Evolutionary conservation across 1,140 invertebrate species (phyloP), one percentile per base, ranked within the genome.

Genomic region (Drepana arcuata): DNA sequence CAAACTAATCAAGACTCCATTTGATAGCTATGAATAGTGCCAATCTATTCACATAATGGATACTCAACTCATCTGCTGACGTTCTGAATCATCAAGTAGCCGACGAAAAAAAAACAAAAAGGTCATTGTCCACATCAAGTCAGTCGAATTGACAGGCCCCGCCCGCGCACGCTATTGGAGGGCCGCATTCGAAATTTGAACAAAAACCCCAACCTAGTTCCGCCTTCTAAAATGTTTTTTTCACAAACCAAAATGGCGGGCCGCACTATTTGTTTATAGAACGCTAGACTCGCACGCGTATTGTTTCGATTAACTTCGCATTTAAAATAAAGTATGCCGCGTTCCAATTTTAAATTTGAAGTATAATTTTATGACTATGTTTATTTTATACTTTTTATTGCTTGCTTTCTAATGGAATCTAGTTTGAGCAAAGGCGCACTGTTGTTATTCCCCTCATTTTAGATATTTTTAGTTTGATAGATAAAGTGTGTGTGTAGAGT

Each of bases 151-250:
- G 75, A 71, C 57, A 66, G 57, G 70, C 72, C 54, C 70, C 75
- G 72, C 72, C 75, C 72, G 72, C 75, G 64, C 68, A 49, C 62
- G 70, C 71, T 24, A 80, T 80, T 80, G 75, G 75, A 72, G 64
- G 70, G 60, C 53, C 57, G 62, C 59, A 48, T 45, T 55, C 63
- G 65, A 65, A 75, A 80, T 70, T 80, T 80, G 68, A 72, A 80
- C 70, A 75, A 80, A 79, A 78, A 77, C 70, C 67, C 70, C 71
- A 63, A 70, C 65, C 71, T 78, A 78, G 73, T 72, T 75, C 75
- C 75, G 75, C 75, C 75, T 80, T 80, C 75, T 78, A 80, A 80
- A 77, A 79, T 79, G 71, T 75, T 80, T 80, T 79, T 73, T 73
- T 43, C 31, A 71, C 66, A 61, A 67, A 63, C 62, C 72, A 80